Conservation (phyloP, 1,140 invertebrate species). For the Saccostrea echinata region DNA sequence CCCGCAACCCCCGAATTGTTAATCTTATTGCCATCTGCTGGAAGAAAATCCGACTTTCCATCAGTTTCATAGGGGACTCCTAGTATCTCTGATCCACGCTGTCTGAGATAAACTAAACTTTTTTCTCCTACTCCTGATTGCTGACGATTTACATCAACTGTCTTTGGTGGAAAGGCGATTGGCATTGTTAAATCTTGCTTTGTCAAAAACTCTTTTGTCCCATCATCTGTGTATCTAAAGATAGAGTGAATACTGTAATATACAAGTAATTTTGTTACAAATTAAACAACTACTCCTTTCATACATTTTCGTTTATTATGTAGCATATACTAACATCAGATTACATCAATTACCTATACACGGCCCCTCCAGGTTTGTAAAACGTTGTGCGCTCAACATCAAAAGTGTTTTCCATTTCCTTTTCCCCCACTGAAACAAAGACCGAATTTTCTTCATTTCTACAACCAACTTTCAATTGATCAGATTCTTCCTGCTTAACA, state of each 20-base stretch:
- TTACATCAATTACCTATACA: not conserved
- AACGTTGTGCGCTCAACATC: not conserved
- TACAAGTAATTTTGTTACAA: no score
- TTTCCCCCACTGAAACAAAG: not conserved
- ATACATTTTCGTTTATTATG: no score
- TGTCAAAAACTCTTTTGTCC: no score
- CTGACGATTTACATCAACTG: no score
- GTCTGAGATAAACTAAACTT: not conserved
- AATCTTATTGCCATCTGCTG: not conserved
- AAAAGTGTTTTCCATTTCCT: not conserved
- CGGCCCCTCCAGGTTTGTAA: not conserved
- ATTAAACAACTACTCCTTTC: no score
- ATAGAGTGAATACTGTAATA: no score
- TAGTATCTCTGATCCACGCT: not conserved
- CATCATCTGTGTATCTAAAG: no score
- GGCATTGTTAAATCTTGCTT: no score
- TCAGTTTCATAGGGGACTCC: not conserved
- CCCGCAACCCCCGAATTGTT: no score
- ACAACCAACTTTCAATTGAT: not conserved
- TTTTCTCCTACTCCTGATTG: no score
- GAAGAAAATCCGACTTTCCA: not conserved
- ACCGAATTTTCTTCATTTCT: not conserved
- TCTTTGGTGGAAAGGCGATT: no score
- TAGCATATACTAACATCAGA: no score
- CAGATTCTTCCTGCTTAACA: not conserved